phyloP scores from a whole-genome alignment of 2,888 invertebrate species.

The Thumatha senex region DNA sequence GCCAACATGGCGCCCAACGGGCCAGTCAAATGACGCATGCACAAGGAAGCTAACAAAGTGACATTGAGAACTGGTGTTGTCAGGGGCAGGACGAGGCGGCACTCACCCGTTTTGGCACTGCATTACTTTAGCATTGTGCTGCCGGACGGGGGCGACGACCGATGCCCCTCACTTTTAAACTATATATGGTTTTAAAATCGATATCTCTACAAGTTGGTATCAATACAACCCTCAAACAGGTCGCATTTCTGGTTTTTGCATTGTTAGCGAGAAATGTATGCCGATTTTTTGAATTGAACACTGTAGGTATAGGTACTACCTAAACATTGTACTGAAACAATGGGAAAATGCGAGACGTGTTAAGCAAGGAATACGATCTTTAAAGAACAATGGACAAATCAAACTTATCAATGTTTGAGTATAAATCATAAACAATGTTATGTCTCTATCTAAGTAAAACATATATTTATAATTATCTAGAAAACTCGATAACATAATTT shows the following conservation, averaged over 20 bases:
- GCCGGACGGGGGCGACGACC: constrained; percentile 70
- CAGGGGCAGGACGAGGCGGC: constrained; percentile 43
- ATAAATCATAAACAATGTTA: constrained; percentile 4
- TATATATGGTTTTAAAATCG: constrained; percentile 76
- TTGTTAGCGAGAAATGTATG: neutral
- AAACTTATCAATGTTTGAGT: neutral
- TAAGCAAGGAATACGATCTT: neutral
- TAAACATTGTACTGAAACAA: neutral
- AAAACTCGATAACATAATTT: neutral
- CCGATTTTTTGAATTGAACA: neutral
- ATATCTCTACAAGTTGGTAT: constrained; percentile 39
- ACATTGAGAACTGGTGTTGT: constrained; percentile 46
- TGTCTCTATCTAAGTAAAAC: no score
- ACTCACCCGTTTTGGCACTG: constrained; percentile 62
- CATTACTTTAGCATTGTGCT: constrained; percentile 49
- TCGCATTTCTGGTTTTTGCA: neutral
- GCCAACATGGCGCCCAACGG: constrained; percentile 13
- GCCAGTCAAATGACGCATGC: constrained; percentile 36
- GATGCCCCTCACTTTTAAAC: constrained; percentile 52
- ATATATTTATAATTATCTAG: constrained; percentile 9
- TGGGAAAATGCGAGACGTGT: no score
- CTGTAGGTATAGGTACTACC: neutral
- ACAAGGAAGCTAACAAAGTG: constrained; percentile 36
- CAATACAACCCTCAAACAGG: neutral
- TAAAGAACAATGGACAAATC: neutral